Base-by-base conservation (phyloP, 2,797 vertebrate species). In the Anguilla pacifica region DNA sequence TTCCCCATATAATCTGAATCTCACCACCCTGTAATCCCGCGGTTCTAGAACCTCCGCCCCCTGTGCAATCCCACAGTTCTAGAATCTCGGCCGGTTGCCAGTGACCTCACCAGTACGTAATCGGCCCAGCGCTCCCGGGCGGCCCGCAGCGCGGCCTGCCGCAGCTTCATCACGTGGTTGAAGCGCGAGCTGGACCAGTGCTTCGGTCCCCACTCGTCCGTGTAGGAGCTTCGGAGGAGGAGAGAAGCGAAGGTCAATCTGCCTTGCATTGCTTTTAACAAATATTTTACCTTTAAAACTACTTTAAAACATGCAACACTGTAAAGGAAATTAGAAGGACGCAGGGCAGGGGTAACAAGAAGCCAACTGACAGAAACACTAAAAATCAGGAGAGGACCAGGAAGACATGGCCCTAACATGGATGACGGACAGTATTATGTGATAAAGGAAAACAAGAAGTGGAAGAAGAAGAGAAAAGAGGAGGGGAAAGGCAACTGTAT, bases 191-290 rank as follows among this genome's bases (percentile, higher is more conserved):
- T 95, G 0, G 98, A 95, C 98, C 98, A 99, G 88, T 99, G 98
- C 88, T 99, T 99, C 0, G 98, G 97, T 70, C 98, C 98, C 94
- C 97, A 96, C 94, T 99, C 98, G 51, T 99, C 98, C 64, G 98
- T 96, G 88, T 99, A 99, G 85, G 95, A 97, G 55, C 98, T 99
- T 17, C 86, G 4, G 35, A 59, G 46, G 57, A 31, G 43, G 25
- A 31, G 31, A 25, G 9, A 0, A 31, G 22, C 5, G n/a, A 17
- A 25, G 5, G 15, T n/a, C 4, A n/a, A n/a, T 7, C 6, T 6
- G 6, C 2, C 22, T 67, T n/a, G 6, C n/a, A 67, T n/a, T 67
- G 61, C 10, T 1, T 57, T 67, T 67, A 67, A 67, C 22, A 4
- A 57, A 57, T 57, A 10, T 51, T 61, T 67, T 1, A 67, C 61